A percentile compares a stretch with the other conserved stretches of the same genome.
Evolutionary conservation across 2,113 vertebrate species (phyloP).

Genomic region (Stigmatopora argus): DNA sequence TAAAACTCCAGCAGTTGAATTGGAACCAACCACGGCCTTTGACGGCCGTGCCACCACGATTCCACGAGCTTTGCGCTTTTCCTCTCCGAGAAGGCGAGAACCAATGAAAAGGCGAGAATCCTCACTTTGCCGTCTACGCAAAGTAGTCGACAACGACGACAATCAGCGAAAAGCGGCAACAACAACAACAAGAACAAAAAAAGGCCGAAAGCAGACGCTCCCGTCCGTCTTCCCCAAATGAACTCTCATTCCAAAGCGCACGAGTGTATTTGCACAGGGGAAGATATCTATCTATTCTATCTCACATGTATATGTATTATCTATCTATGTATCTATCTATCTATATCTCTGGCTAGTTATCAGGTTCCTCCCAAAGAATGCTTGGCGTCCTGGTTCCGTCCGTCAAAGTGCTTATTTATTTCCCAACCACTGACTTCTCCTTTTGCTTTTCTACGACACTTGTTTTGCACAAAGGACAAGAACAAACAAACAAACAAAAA

Average conservation of each 20-base stretch:
- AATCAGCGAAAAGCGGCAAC: neutral
- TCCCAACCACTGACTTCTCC: conserved; percentile 11
- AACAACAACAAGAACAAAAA: neutral
- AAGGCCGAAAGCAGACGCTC: neutral
- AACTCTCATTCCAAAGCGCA: neutral
- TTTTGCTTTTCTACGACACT: conserved; percentile 37
- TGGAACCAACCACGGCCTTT: too few relatives aligned
- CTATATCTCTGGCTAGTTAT: neutral
- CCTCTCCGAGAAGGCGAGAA: too few relatives aligned
- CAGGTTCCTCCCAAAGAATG: neutral
- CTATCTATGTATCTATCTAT: neutral
- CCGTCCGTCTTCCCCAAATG: neutral
- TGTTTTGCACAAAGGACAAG: conserved; percentile 67
- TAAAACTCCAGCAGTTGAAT: too few relatives aligned
- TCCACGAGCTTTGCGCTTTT: neutral
- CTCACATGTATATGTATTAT: neutral
- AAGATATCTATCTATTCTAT: neutral
- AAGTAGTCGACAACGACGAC: neutral
- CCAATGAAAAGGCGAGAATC: neutral
- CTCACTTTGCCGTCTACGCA: neutral
- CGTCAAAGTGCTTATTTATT: conserved; percentile 16
- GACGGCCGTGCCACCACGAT: too few relatives aligned
- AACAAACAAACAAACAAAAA: neutral
- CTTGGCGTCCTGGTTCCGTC: conserved; percentile 3
- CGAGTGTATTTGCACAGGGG: neutral